These are phyloP conservation scores for Eupithecia vulgata DNA, from an alignment of 2,888 invertebrate species.

Conservation along the genomic window DNA sequence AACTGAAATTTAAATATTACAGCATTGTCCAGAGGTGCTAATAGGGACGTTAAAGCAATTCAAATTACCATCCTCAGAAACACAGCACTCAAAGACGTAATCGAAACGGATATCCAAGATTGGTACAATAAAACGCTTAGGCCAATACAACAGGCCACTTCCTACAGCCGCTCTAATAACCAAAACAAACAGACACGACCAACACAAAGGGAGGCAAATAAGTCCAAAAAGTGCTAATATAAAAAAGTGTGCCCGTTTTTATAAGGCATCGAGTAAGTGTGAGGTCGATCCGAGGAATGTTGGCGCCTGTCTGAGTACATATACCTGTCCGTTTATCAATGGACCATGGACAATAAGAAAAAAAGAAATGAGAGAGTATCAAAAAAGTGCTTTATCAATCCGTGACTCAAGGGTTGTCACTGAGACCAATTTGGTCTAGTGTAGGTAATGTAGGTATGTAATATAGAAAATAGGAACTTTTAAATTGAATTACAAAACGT, in stretches of 20 bases:
- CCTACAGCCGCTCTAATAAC: conserved; percentile 81
- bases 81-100: conserved; percentile 54
- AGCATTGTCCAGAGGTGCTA: conserved; percentile 60
- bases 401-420: conserved; percentile 80
- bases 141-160: conserved; percentile 80
- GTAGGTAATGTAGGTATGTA: no score
- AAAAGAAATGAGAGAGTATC: conserved; percentile 73
- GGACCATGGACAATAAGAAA: conserved; percentile 80
- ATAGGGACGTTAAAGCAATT: conserved; percentile 64
- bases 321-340: conserved; percentile 84
- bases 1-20: conserved; percentile 44
- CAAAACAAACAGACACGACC: conserved; percentile 80
- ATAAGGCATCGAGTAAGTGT: conserved; percentile 80
- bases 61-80: conserved; percentile 56
- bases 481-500: neutral
- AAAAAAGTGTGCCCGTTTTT: conserved; percentile 82
- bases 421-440: conserved; percentile 17
- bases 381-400: conserved; percentile 82
- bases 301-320: conserved; percentile 84
- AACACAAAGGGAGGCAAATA: conserved; percentile 80
- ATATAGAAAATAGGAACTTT: no score
- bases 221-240: conserved; percentile 81
- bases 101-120: conserved; percentile 77
- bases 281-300: conserved; percentile 83
- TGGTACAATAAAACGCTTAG: conserved; percentile 83